Base-by-base conservation (phyloP, 2,113 vertebrate genomes). In the Cranoglanis bouderius region DNA sequence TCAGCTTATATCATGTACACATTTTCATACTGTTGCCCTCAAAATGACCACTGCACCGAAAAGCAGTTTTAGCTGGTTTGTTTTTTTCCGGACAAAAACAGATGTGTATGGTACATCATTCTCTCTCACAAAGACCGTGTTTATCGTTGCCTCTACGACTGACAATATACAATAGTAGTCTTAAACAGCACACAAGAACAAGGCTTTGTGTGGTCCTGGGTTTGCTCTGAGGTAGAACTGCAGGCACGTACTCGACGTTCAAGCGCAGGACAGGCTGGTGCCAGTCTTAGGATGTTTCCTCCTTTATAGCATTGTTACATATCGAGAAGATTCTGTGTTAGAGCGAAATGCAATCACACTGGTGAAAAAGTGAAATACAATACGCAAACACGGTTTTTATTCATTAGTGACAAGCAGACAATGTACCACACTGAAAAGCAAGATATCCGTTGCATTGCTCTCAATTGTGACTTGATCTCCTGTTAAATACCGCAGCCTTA, bases 91-190 rank as follows among this genome's bases (percentile, higher is more conserved):
- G 77, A 74, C 88, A 88, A 82, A 89, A 61, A 65, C 89, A 85
- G 92, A 93, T 93, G 75, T 94, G 75, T 94, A 94, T 89, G 84
- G 89, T 1, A 21, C 18, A 65, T 86, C 63, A 46, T 75, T 61
- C 74, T 80, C 74, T 77, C 61, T 51, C 16, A 87, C 77, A 63
- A 84, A 92, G 88, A 61, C 78, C 53, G 53, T 86, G 91, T 91
- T 92, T 88, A 91, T 91, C 53, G 84, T 78, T 78, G 51, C 49
- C 46, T 85, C 53, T 61, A 87, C 59, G 87, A 90, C 86, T 38
- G 78, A 83, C 85, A 86, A 91, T 57, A 65, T 81, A 91, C 84
- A 88, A 85, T 61, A 89, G 63, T 38, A 84, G 84, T 6, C 55
- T 80, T 84, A 88, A 67, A 90, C 67, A 81, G 83, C 57, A 67